Conservation (phyloP, 2,888 invertebrate genomes). For the Sclerodermus sp. region DNA sequence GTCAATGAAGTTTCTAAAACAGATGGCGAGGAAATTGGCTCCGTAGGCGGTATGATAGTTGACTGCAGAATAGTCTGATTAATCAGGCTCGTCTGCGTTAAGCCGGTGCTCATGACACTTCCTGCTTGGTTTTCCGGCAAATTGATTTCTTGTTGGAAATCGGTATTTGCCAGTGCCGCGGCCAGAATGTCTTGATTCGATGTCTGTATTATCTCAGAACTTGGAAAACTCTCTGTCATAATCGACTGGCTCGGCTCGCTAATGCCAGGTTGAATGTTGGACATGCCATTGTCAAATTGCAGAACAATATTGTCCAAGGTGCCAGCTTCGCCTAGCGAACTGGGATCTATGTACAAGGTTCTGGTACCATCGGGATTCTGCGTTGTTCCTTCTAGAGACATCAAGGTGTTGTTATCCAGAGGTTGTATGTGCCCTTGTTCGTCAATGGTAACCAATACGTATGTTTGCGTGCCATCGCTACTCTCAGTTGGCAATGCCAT, state of each 20-base stretch:
- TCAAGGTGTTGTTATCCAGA: conserved; percentile 70
- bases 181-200: conserved; percentile 72
- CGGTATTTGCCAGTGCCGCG: conserved; percentile 74
- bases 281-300: conserved; percentile 59
- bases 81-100: conserved; percentile 64
- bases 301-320: conserved; percentile 61
- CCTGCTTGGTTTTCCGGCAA: conserved; percentile 55
- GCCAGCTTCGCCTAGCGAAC: conserved; percentile 57
- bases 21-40: conserved; percentile 62
- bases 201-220: conserved; percentile 38
- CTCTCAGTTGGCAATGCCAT: conserved; percentile 75
- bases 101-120: conserved; percentile 51
- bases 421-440: conserved; percentile 72
- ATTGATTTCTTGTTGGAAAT: conserved; percentile 65
- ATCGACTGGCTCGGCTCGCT: conserved; percentile 56
- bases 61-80: conserved; percentile 62
- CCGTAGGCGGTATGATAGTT: conserved; percentile 62
- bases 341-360: conserved; percentile 58
- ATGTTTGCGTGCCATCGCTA: conserved; percentile 72
- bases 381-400: conserved; percentile 57
- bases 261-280: conserved; percentile 37
- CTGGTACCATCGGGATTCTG: conserved; percentile 48
- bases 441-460: conserved; percentile 73
- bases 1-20: conserved; percentile 77
- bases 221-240: conserved; percentile 36